phyloP scores from a whole-genome alignment of 1,140 invertebrate species.

The Druon quercuslanigerum region DNA sequence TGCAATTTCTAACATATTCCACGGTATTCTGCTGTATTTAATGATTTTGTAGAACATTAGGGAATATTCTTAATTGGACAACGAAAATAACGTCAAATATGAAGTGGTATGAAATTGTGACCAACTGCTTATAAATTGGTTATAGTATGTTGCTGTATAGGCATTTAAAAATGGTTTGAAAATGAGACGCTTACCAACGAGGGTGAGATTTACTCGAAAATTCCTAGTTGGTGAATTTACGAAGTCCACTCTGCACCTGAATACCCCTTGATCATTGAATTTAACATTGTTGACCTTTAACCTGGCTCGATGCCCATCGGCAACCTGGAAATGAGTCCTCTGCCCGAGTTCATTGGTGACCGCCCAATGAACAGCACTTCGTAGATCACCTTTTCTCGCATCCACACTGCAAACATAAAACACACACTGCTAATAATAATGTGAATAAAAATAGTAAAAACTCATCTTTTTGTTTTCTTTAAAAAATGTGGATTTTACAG shows the following conservation, averaged over 20 bases:
- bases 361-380: slow-evolving; percentile 82
- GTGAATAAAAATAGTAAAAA: too few relatives aligned
- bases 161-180: neutral
- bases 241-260: slow-evolving; percentile 90
- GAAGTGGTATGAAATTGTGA: too few relatives aligned
- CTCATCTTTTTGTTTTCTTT: too few relatives aligned
- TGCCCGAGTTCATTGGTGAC: slow-evolving; percentile 85
- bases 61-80: too few relatives aligned
- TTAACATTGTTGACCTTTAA: slow-evolving; percentile 85
- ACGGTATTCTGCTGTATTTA: too few relatives aligned
- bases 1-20: too few relatives aligned
- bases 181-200: slow-evolving; percentile 80
- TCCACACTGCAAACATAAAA: slow-evolving; percentile 81
- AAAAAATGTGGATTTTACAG: too few relatives aligned
- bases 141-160: neutral
- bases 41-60: too few relatives aligned
- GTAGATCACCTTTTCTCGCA: slow-evolving; percentile 81
- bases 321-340: slow-evolving; percentile 84
- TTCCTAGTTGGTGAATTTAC: slow-evolving; percentile 90
- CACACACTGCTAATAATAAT: too few relatives aligned
- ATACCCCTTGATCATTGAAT: slow-evolving; percentile 85
- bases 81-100: too few relatives aligned
- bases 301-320: slow-evolving; percentile 81
- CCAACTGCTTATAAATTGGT: too few relatives aligned
- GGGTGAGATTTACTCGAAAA: slow-evolving; percentile 87